Base-by-base conservation (phyloP, 2,888 invertebrate species). In the Leptogaster cylindrica region DNA sequence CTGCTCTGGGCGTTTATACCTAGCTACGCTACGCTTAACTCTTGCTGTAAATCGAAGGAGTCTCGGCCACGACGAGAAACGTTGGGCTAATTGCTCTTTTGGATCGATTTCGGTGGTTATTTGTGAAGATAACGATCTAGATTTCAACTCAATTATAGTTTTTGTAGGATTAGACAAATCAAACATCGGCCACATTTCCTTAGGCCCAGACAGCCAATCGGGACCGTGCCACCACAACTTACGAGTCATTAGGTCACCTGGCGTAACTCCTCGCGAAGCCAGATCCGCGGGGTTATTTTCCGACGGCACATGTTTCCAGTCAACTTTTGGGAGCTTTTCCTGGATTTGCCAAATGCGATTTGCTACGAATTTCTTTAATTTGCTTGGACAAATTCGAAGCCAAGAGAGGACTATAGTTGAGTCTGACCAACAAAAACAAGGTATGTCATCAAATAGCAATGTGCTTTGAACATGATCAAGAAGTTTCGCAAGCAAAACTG, bases 341-440 rank as follows among this genome's bases (percentile, higher is more conserved):
- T 23, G 23, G 12, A 50, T 50, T 10, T 23, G 8, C 23, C 20
- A 8, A 27, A 52, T 16, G 12, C 52, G 16, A 31, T 52, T 52
- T 10, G 31, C 14, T n/a, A 52, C 52, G 20, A 28, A 52, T 12
- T 8, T 52, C 16, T 52, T 52, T 23, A 2, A 52, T 52, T 52
- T 27, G 14, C n/a, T 2, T 2, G 52, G 52, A 31, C 20, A 23
- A 31, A 6, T 31, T 12, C 25, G 2, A 6, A 52, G 12, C 52
- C 52, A 52, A 8, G 14, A 12, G 7, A 52, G 16, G n/a, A 52
- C 52, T 3, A 52, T 31, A 7, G 7, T 27, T 31, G 52, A 52
- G 31, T 52, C 31, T 12, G 52, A 20, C 52, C 52, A 52, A 36
- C 36, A 2, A 36, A 36, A 36, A 36, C 36, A 36, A 36, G 36